Percentiles rank a stretch among this genome's conserved stretches.
Evolutionary conservation across 2,888 invertebrate genomes (phyloP).

Genomic region (Plutella xylostella): DNA sequence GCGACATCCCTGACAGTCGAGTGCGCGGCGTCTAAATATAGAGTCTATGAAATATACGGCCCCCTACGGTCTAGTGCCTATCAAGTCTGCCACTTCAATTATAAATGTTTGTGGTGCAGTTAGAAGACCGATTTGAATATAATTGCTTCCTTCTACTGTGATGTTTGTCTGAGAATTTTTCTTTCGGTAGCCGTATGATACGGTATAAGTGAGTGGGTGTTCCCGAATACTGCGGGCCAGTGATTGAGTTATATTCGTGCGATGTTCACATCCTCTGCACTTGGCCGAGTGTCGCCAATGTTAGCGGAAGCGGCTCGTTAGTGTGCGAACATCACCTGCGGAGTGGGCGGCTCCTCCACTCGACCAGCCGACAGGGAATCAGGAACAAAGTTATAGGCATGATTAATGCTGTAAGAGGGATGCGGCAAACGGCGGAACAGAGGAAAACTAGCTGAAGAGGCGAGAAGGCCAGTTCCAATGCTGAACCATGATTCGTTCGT

Average conservation of each 20-base stretch:
- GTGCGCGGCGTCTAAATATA: conserved; percentile 40
- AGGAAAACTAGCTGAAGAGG: too few species aligned
- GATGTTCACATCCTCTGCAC: conserved; percentile 62
- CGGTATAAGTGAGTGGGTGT: background rate
- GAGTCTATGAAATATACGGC: conserved; percentile 21
- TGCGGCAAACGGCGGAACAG: too few species aligned
- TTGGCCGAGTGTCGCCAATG: conserved; percentile 44
- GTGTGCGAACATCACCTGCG: conserved; percentile 48
- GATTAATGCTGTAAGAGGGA: too few species aligned
- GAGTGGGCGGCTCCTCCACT: conserved; percentile 14
- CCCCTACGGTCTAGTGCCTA: conserved; percentile 36
- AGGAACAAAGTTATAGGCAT: too few species aligned
- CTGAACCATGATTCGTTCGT: too few species aligned
- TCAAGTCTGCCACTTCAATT: conserved; percentile 40
- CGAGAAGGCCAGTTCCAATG: too few species aligned
- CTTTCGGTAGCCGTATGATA: too few species aligned
- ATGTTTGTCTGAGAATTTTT: too few species aligned
- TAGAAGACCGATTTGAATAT: conserved; percentile 42
- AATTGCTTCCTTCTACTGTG: conserved; percentile 35
- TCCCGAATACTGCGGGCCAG: conserved; percentile 20
- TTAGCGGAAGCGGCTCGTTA: conserved; percentile 48
- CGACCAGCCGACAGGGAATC: background rate
- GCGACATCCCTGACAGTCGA: conserved; percentile 24
- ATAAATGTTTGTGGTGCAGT: conserved; percentile 35
- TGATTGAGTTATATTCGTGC: conserved; percentile 43